A percentile compares a stretch with the other conserved stretches of the same genome.
phyloP scores from a whole-genome alignment of 2,113 vertebrate species.

The Formicarius rufipectus region DNA sequence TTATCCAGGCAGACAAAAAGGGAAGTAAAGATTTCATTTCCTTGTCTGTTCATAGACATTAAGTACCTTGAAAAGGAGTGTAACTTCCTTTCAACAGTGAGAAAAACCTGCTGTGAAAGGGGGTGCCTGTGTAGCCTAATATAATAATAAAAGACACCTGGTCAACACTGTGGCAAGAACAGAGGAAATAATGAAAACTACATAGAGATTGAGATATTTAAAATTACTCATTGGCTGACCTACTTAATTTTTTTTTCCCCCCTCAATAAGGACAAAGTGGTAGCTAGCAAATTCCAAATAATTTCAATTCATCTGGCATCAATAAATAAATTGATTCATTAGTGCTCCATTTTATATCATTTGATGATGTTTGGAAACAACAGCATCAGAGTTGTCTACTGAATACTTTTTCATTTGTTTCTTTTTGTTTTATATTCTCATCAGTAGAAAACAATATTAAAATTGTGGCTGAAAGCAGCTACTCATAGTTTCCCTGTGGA shows the following conservation, averaged over 20 bases:
- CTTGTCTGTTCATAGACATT: neutral
- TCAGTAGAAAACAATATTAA: neutral
- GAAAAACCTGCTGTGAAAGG: neutral
- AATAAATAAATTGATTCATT: neutral
- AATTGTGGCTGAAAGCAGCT: neutral
- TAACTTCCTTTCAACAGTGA: neutral
- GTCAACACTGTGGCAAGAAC: neutral
- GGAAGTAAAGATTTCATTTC: neutral
- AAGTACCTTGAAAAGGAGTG: neutral
- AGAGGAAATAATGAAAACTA: neutral
- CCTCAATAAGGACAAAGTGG: neutral
- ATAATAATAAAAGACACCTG: neutral
- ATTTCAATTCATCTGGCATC: neutral
- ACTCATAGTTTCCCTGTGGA: neutral
- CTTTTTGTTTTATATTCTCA: neutral
- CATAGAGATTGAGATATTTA: neutral
- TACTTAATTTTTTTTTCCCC: neutral
- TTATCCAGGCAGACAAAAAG: neutral
- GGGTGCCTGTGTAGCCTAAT: rapidly evolving
- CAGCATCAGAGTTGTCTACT: neutral
- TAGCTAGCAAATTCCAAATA: neutral
- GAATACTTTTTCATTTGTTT: neutral
- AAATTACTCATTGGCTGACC: neutral
- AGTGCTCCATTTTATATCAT: neutral
- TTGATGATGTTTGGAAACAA: neutral